A percentile compares a stretch with the other conserved stretches of the same genome.
phyloP scores from a whole-genome alignment of 1,140 invertebrate genomes.

The Araneus ventricosus region DNA sequence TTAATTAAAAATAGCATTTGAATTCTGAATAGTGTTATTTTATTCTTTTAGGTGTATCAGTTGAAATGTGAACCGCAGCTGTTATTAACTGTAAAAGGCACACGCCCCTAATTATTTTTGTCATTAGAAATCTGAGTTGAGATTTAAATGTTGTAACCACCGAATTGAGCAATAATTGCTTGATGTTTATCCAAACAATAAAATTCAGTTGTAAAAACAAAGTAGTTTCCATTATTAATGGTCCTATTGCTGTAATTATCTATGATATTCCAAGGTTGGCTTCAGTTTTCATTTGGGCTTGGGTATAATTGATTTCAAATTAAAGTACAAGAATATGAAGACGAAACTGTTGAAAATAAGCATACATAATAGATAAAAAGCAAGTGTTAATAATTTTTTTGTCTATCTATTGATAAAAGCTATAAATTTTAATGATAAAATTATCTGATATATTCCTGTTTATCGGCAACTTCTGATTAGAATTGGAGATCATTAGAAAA shows the following conservation, averaged over 20 bases:
- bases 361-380: no score
- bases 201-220: not conserved
- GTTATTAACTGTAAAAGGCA: not conserved
- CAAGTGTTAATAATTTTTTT: no score
- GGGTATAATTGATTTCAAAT: no score
- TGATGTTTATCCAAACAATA: not conserved
- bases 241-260: not conserved
- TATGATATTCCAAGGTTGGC: not conserved
- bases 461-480: no score
- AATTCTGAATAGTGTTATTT: not conserved
- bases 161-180: not conserved
- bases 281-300: no score
- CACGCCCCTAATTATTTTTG: slow-evolving; percentile 8
- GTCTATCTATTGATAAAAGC: no score
- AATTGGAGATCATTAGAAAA: no score
- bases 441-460: no score
- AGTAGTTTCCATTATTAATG: not conserved
- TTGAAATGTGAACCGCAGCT: not conserved
- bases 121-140: not conserved
- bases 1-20: not conserved
- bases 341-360: no score
- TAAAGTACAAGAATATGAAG: no score
- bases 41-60: not conserved
- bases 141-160: not conserved
- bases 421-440: no score